Evolutionary conservation across 2,113 vertebrate species (phyloP).

Genomic region (Corythoichthys haematopterus): DNA sequence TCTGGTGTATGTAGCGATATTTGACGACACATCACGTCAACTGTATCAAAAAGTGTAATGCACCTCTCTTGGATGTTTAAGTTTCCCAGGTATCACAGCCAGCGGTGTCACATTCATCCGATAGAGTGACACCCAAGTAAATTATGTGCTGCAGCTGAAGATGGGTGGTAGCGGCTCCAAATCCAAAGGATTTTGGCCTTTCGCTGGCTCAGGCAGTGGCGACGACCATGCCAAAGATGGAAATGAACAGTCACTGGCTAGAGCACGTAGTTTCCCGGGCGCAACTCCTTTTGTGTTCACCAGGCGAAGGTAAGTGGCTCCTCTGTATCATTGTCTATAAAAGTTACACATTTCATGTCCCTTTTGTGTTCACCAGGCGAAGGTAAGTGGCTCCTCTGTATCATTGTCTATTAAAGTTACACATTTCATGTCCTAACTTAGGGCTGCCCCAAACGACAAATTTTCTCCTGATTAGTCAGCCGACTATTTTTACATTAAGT

Average conservation of each 20-base stretch:
- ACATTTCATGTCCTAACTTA: too few species aligned
- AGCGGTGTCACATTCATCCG: conserved; percentile 9
- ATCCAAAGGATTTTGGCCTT: conserved; percentile 88
- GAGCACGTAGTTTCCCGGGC: conserved; percentile 70
- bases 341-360: too few species aligned
- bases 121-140: conserved; percentile 52
- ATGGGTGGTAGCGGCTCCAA: conserved; percentile 92
- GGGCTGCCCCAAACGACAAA: too few species aligned
- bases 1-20: not conserved
- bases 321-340: not conserved
- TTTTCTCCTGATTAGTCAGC: too few species aligned
- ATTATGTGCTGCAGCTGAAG: conserved; percentile 80
- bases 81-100: conserved; percentile 24
- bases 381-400: not conserved
- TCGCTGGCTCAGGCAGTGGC: conserved; percentile 76
- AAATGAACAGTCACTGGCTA: conserved; percentile 78
- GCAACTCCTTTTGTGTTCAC: conserved; percentile 89
- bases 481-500: too few species aligned
- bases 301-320: conserved; percentile 79
- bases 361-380: too few species aligned
- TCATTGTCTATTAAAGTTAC: not conserved
- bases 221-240: conserved; percentile 73
- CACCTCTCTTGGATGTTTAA: not conserved
- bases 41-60: not conserved
- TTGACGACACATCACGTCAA: not conserved